Percentiles rank a stretch among this genome's conserved stretches.
These are phyloP conservation scores for Lampropteryx suffumata DNA, from an alignment of 2,888 invertebrate genomes.

Conservation along the genomic window DNA sequence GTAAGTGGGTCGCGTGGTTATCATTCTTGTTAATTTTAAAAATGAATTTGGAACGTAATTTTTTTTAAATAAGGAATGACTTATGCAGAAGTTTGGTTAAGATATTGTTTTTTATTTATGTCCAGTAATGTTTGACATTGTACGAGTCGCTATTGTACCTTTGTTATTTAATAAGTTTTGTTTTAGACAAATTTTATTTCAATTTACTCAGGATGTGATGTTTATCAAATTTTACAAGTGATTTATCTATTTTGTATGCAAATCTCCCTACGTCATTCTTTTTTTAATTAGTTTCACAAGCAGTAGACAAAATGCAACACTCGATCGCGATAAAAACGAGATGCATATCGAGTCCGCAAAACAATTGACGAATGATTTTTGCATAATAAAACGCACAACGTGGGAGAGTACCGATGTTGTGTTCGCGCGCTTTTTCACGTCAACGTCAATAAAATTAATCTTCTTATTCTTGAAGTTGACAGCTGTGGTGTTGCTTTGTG, in stretches of 20 bases:
- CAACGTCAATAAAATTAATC: constrained; percentile 9
- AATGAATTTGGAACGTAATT: not conserved
- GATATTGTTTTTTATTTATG: too few relatives aligned
- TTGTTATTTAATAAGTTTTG: not conserved
- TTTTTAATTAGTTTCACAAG: constrained; percentile 16
- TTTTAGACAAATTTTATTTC: not conserved
- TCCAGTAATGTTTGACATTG: too few relatives aligned
- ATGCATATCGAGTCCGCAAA: constrained; percentile 12
- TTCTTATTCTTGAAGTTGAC: constrained; percentile 8
- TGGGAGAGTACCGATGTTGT: constrained; percentile 7
- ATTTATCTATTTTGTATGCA: not conserved
- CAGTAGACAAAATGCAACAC: constrained; percentile 7
- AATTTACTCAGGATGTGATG: not conserved
- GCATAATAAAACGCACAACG: constrained; percentile 16
- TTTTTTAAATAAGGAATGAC: too few relatives aligned
- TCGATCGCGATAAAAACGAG: constrained; percentile 15
- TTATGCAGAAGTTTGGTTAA: too few relatives aligned
- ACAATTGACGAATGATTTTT: constrained; percentile 20
- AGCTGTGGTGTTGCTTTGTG: constrained; percentile 1
- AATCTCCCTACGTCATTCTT: constrained; percentile 4
- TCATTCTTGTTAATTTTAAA: not conserved
- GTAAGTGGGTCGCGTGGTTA: constrained; percentile 12
- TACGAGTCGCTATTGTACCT: too few relatives aligned
- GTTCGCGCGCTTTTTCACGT: constrained; percentile 20
- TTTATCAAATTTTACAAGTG: not conserved